These are phyloP conservation scores for Eupithecia subfuscata DNA, from an alignment of 2,888 invertebrate species.

Conservation along the genomic window DNA sequence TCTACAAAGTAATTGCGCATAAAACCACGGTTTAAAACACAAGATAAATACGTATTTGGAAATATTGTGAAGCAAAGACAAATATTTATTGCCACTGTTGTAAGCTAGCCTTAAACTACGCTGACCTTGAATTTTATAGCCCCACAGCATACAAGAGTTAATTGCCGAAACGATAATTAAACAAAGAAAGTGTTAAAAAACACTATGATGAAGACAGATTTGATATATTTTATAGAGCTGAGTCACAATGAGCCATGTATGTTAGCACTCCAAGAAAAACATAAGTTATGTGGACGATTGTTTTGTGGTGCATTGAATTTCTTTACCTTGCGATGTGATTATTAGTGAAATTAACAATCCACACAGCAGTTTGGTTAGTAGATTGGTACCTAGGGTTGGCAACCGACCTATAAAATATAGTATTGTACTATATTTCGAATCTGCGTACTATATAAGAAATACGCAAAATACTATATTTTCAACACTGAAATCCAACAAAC, in stretches of 20 bases:
- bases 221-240: not conserved
- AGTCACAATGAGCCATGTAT: not conserved
- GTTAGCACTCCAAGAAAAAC: not conserved
- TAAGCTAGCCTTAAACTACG: slow-evolving; percentile 44
- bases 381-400: not conserved
- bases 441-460: too few relatives aligned
- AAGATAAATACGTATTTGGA: too few relatives aligned
- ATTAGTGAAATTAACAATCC: not conserved
- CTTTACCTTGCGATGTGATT: not conserved
- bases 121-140: slow-evolving; percentile 47
- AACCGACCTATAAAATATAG: too few relatives aligned
- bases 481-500: too few relatives aligned
- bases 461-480: too few relatives aligned
- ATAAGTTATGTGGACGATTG: not conserved
- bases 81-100: slow-evolving; percentile 41
- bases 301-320: not conserved
- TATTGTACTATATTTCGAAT: too few relatives aligned
- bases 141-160: slow-evolving; percentile 24
- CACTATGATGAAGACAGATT: not conserved
- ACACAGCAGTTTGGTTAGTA: not conserved
- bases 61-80: slow-evolving; percentile 13
- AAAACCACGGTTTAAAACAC: too few relatives aligned
- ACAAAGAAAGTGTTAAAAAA: slow-evolving; percentile 21
- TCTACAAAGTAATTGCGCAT: too few relatives aligned
- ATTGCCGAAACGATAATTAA: slow-evolving; percentile 24